These are phyloP conservation scores for Prunella himalayana DNA, from an alignment of 2,113 vertebrate genomes.

Conservation along the genomic window DNA sequence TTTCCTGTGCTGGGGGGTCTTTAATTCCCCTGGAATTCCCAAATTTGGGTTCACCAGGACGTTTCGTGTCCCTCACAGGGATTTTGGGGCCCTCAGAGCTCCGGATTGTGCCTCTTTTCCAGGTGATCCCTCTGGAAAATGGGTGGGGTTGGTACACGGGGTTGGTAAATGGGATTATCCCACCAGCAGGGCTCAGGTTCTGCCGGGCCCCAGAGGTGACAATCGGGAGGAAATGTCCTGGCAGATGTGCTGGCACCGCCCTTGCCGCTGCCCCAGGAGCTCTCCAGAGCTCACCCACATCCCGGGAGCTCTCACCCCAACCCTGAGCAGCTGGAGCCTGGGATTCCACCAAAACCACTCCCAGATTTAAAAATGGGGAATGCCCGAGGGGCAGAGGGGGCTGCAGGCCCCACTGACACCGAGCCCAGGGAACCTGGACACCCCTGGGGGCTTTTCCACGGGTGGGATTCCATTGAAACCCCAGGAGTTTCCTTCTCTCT, in stretches of 20 bases:
- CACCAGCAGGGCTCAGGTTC: rapidly evolving
- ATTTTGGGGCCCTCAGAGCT: rapidly evolving
- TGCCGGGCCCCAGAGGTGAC: neutral
- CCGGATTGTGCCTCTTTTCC: rapidly evolving
- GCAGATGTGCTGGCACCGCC: neutral
- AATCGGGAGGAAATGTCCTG: neutral
- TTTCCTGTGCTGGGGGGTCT: neutral
- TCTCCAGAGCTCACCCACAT: neutral
- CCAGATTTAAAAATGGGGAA: rapidly evolving
- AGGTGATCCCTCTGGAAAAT: neutral
- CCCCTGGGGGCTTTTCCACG: neutral
- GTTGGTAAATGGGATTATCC: neutral
- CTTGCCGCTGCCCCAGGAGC: neutral
- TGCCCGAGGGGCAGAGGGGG: neutral
- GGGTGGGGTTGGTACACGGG: rapidly evolving
- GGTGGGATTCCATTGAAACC: neutral
- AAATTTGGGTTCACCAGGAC: neutral
- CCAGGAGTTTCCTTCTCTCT: neutral
- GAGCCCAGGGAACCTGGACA: neutral
- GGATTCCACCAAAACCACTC: neutral
- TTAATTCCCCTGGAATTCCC: neutral
- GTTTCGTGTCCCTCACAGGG: neutral
- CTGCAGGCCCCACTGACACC: neutral
- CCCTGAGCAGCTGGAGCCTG: neutral
- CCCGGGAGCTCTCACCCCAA: neutral